Evolutionary conservation across 1,140 invertebrate genomes (phyloP).

Genomic region (Hermetia illucens): DNA sequence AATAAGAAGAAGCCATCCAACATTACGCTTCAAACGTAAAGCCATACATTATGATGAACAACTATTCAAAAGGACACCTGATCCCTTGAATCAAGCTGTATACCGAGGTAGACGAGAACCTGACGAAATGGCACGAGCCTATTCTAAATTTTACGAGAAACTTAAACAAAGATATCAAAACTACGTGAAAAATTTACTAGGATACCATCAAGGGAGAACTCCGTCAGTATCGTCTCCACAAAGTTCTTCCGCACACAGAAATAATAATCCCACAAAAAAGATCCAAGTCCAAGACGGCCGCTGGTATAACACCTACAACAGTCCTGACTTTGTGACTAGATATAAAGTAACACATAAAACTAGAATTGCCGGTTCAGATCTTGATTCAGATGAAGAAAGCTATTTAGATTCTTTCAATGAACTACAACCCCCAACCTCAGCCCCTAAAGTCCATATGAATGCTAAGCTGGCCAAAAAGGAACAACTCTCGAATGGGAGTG

Average conservation of each 20-base stretch:
- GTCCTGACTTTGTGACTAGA: constrained; percentile 11
- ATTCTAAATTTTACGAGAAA: constrained; percentile 24
- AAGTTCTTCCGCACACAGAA: not conserved
- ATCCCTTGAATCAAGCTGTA: too few species aligned
- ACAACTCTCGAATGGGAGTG: too few species aligned
- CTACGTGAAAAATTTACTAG: constrained; percentile 23
- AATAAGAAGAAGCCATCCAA: too few species aligned
- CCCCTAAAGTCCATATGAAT: too few species aligned
- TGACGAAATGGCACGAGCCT: constrained; percentile 19
- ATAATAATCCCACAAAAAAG: constrained; percentile 9
- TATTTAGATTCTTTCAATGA: too few species aligned
- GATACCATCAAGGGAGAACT: constrained; percentile 9
- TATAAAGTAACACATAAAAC: constrained; percentile 16
- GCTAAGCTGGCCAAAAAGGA: too few species aligned
- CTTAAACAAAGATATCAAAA: constrained; percentile 26
- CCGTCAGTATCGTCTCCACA: too few species aligned
- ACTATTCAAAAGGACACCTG: too few species aligned
- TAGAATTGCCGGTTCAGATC: constrained; percentile 2
- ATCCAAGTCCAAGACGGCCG: constrained; percentile 15
- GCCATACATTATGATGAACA: too few species aligned
- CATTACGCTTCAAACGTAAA: too few species aligned
- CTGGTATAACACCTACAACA: constrained; percentile 15
- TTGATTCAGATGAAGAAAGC: too few species aligned
- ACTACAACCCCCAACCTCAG: too few species aligned
- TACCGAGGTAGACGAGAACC: constrained; percentile 15